Evolutionary conservation across 2,113 vertebrate species (phyloP).

Genomic region (Edolisoma coerulescens): DNA sequence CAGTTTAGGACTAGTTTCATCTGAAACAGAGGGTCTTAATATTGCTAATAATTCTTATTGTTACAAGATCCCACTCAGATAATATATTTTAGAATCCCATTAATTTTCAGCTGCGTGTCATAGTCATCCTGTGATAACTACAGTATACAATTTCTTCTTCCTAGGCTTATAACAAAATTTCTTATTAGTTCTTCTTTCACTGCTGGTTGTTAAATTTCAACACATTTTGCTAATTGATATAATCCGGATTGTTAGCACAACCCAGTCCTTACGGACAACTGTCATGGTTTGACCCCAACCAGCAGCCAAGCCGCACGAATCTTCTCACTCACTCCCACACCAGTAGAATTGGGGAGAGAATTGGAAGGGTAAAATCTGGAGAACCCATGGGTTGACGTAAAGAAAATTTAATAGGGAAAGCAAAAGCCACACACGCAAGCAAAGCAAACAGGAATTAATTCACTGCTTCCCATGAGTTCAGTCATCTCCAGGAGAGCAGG

Average conservation of each 20-base stretch:
- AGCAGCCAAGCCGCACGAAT: not conserved
- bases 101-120: not conserved
- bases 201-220: not conserved
- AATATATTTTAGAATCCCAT: not conserved
- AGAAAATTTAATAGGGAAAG: not conserved
- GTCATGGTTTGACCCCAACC: not conserved
- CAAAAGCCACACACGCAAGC: accelerated
- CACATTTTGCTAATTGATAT: not conserved
- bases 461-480: not conserved
- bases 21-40: not conserved
- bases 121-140: not conserved
- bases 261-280: not conserved
- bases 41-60: accelerated
- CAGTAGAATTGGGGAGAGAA: not conserved
- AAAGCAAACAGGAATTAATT: not conserved
- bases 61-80: not conserved
- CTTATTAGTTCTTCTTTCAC: not conserved
- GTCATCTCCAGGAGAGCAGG: not conserved
- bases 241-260: not conserved
- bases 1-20: not conserved
- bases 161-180: not conserved
- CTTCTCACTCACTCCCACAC: accelerated
- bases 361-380: not conserved
- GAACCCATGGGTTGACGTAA: not conserved
- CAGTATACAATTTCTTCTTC: not conserved